Evolutionary conservation across 2,888 invertebrate genomes (phyloP).

Genomic region (Eledona agricola): DNA sequence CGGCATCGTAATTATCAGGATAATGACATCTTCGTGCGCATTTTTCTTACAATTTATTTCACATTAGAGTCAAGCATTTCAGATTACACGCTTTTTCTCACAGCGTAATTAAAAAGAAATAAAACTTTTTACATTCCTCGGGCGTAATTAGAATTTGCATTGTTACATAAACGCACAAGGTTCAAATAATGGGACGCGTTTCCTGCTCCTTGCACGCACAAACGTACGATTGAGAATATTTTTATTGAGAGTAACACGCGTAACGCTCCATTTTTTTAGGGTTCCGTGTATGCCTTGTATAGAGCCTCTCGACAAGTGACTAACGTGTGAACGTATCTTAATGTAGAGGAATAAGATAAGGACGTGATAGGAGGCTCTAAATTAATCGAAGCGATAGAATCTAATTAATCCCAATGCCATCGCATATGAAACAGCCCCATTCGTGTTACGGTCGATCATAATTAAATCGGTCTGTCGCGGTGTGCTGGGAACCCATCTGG

Average conservation of each 20-base stretch:
- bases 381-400: conserved; percentile 37
- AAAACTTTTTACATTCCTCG: conserved; percentile 26
- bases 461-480: conserved; percentile 28
- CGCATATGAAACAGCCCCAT: conserved; percentile 32
- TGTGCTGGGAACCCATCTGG: too few relatives aligned
- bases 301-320: conserved; percentile 1
- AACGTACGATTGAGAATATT: too few relatives aligned
- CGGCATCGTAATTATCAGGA: conserved; percentile 32
- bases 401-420: conserved; percentile 37
- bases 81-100: conserved; percentile 37
- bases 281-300: conserved; percentile 11
- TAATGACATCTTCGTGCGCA: conserved; percentile 48
- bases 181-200: conserved; percentile 39
- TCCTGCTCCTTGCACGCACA: conserved; percentile 36
- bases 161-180: conserved; percentile 44
- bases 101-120: conserved; percentile 34
- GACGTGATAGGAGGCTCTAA: conserved; percentile 26
- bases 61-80: conserved; percentile 38
- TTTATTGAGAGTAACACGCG: too few relatives aligned
- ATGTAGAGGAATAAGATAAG: conserved; percentile 27
- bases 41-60: conserved; percentile 49
- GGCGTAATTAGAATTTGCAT: conserved; percentile 39
- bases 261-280: too few relatives aligned
- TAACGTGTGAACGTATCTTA: conserved; percentile 26
- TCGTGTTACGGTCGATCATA: conserved; percentile 26